Conservation (phyloP, 1,140 invertebrate genomes). For the Homalodisca vitripennis region DNA sequence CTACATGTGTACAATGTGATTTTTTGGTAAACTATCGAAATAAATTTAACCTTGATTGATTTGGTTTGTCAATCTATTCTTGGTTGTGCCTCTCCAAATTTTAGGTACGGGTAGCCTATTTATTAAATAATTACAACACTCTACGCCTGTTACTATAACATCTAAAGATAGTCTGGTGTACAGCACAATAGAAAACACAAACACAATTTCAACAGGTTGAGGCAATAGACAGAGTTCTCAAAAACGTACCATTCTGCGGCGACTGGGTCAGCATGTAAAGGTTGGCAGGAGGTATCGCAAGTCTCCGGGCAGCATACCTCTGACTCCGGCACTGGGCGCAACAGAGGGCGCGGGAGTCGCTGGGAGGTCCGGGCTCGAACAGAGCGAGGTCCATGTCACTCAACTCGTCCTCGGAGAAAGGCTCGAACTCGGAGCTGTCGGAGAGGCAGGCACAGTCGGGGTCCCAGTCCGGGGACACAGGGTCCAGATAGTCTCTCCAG, state of each 20-base stretch:
- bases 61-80: no score
- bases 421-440: slow-evolving; percentile 52
- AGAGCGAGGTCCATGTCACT: slow-evolving; percentile 64
- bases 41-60: no score
- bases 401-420: slow-evolving; percentile 58
- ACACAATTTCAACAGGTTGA: no score
- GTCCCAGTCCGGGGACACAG: slow-evolving; percentile 22
- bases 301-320: slow-evolving; percentile 8
- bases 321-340: slow-evolving; percentile 9
- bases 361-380: slow-evolving; percentile 57
- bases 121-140: no score
- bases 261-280: slow-evolving; percentile 35
- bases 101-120: no score
- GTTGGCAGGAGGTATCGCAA: slow-evolving; percentile 35
- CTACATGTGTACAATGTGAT: no score
- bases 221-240: no score
- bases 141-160: no score
- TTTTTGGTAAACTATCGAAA: no score
- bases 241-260: slow-evolving; percentile 9
- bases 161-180: no score
- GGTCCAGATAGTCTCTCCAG: slow-evolving; percentile 37
- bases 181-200: no score
- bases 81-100: no score
- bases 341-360: slow-evolving; percentile 42
- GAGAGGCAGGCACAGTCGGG: neutral